Conservation (phyloP, 2,888 invertebrate genomes). For the Heliconius charithonia region DNA sequence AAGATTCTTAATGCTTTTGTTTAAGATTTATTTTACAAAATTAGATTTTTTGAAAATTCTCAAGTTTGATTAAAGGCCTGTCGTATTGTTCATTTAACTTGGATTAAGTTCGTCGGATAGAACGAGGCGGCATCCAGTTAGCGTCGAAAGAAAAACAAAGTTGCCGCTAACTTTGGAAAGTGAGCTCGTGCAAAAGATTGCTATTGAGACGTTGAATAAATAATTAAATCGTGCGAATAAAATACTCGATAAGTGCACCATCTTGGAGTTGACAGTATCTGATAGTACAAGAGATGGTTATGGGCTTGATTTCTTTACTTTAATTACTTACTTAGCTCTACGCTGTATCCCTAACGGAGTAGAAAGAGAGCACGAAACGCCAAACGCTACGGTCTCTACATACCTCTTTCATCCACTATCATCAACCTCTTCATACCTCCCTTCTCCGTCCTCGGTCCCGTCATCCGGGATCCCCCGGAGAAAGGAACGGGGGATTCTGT, state of each 20-base stretch:
- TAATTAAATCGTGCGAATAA: conserved; percentile 23
- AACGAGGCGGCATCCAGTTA: conserved; percentile 84
- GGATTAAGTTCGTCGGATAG: conserved; percentile 82
- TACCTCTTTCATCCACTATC: no score
- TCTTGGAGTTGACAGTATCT: not conserved
- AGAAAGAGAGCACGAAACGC: no score
- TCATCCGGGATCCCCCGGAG: no score
- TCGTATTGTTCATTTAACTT: conserved; percentile 85
- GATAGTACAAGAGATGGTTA: not conserved
- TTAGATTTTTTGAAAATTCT: conserved; percentile 65
- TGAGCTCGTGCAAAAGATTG: conserved; percentile 63
- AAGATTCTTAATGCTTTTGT: conserved; percentile 42
- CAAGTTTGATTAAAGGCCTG: conserved; percentile 84
- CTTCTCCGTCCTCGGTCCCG: no score
- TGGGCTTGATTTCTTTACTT: not conserved
- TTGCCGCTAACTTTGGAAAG: conserved; percentile 61
- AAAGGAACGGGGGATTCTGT: no score
- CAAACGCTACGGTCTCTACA: no score
- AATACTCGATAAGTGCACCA: not conserved
- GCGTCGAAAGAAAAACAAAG: conserved; percentile 76
- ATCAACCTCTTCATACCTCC: no score
- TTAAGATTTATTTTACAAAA: conserved; percentile 57
- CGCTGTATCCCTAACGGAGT: no score
- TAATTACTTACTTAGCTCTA: no score
- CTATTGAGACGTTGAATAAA: conserved; percentile 46